Percentiles rank a stretch among this genome's conserved stretches.
Evolutionary conservation across 2,888 invertebrate species (phyloP).

Genomic region (Ormyrus thymus): DNA sequence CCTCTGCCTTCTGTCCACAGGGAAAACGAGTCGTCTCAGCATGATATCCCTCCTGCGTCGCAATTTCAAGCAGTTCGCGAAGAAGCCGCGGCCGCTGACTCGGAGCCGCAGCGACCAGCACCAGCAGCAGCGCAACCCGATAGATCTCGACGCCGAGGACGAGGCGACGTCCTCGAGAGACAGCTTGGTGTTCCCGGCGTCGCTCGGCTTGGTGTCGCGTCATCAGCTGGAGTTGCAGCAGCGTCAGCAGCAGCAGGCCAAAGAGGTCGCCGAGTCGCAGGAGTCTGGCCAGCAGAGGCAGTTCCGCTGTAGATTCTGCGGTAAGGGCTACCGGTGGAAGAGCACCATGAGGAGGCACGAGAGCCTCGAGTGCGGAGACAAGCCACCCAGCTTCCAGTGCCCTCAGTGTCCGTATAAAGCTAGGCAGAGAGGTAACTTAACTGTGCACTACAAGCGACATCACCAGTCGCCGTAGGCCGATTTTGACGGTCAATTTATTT

Average conservation of each 20-base stretch:
- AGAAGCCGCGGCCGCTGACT: constrained; percentile 51
- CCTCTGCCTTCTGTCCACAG: constrained; percentile 46
- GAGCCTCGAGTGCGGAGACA: constrained; percentile 52
- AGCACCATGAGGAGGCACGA: constrained; percentile 57
- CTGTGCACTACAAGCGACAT: constrained; percentile 55
- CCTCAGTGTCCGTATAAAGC: constrained; percentile 56
- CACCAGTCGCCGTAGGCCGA: constrained; percentile 37
- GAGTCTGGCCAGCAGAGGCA: constrained; percentile 56
- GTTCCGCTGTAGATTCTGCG: constrained; percentile 54
- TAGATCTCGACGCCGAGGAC: constrained; percentile 48
- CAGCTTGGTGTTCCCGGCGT: constrained; percentile 53
- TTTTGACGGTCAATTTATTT: too few relatives aligned
- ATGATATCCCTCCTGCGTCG: constrained; percentile 54
- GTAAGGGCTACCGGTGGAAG: constrained; percentile 56
- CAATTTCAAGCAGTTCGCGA: constrained; percentile 55
- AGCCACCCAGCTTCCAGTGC: constrained; percentile 53
- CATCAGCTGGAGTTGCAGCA: constrained; percentile 48
- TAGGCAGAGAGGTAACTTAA: constrained; percentile 53
- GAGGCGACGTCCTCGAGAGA: constrained; percentile 52
- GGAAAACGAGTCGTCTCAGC: constrained; percentile 43
- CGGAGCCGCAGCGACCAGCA: constrained; percentile 51
- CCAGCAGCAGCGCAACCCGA: constrained; percentile 40
- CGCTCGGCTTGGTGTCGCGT: constrained; percentile 50
- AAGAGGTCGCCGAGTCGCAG: constrained; percentile 51
- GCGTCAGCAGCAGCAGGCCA: constrained; percentile 5